Evolutionary conservation across 2,888 invertebrate species (phyloP), one percentile per base, ranked within the genome.

Genomic region (Heliconius erato): DNA sequence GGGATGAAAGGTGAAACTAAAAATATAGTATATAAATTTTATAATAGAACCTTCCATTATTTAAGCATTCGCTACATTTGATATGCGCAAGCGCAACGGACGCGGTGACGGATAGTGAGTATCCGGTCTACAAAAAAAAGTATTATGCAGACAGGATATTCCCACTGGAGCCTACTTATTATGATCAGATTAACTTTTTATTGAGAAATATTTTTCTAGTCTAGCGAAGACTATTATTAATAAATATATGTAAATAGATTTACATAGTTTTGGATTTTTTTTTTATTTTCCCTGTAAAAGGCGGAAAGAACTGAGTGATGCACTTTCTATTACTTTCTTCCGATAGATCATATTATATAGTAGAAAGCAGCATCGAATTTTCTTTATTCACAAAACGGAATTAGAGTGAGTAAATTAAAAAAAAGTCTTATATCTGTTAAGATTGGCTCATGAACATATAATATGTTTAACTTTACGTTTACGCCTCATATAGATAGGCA

Each of bases 121-220:
- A 82, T 85, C 85, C 85, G 85, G 84, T 84, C 81, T 79, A 80
- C 81, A 81, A 78, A 83, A 85, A 81, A 84, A 67, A 82, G 82
- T 81, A 83, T 83, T 84, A 84, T 83, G 82, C 79, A 63, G 68
- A 84, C 84, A 81, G 84, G 84, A 84, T 84, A 84, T 84, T 84
- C 84, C 80, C 84, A 84, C 84, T 79, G 84, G 68, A 67, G 69
- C 54, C 67, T 80, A 74, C 65, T 49, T 80, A 74, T 80, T 72
- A 49, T 65, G 67, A 79, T 74, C 72, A 78, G 67, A 49, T 68
- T 49, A 78, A 23, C 78, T 68, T 78, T 78, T 78, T 78, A 67
- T 59, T 32, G 32, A 76, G 16, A 63, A 76, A 63, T n/a, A 76
- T 40, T 63, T 35, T 63, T 63, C 63, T 76, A 63, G 4, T 9